Evolutionary conservation across 2,888 invertebrate genomes (phyloP).

Genomic region (Noctua pronuba): DNA sequence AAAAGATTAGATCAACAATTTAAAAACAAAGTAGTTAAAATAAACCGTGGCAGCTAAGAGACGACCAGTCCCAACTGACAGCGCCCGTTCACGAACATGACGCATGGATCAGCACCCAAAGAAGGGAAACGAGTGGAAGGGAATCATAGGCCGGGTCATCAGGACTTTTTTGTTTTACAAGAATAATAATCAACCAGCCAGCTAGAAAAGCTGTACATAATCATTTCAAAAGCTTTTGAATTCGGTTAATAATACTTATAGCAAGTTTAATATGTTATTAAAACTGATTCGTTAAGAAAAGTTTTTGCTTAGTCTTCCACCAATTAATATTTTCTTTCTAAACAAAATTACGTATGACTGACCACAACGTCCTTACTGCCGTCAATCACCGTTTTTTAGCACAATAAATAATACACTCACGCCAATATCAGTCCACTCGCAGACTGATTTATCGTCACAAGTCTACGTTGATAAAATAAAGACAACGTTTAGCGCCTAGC

Average conservation of each 20-base stretch:
- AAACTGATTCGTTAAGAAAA: not conserved
- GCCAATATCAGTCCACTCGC: slow-evolving; percentile 8
- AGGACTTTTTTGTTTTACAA: not conserved
- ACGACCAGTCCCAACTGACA: too few relatives aligned
- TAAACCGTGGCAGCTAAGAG: too few relatives aligned
- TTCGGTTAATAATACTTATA: not conserved
- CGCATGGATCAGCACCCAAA: too few relatives aligned
- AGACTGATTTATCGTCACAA: slow-evolving; percentile 38
- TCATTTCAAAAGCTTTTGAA: not conserved
- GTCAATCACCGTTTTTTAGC: slow-evolving; percentile 29
- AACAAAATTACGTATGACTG: slow-evolving; percentile 15
- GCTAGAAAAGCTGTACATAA: not conserved
- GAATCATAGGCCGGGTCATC: too few relatives aligned
- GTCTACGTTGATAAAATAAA: slow-evolving; percentile 24
- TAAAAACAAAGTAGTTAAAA: too few relatives aligned
- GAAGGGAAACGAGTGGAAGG: not conserved
- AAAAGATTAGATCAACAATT: too few relatives aligned
- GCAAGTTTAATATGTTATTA: not conserved
- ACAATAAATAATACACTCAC: slow-evolving; percentile 13
- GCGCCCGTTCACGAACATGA: too few relatives aligned
- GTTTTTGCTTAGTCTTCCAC: not conserved
- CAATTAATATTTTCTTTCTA: not conserved
- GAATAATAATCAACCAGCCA: not conserved
- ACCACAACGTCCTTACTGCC: not conserved
- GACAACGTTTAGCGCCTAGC: slow-evolving; percentile 13